These are phyloP conservation scores for Karalla daura DNA, from an alignment of 2,797 vertebrate species.

Conservation along the genomic window DNA sequence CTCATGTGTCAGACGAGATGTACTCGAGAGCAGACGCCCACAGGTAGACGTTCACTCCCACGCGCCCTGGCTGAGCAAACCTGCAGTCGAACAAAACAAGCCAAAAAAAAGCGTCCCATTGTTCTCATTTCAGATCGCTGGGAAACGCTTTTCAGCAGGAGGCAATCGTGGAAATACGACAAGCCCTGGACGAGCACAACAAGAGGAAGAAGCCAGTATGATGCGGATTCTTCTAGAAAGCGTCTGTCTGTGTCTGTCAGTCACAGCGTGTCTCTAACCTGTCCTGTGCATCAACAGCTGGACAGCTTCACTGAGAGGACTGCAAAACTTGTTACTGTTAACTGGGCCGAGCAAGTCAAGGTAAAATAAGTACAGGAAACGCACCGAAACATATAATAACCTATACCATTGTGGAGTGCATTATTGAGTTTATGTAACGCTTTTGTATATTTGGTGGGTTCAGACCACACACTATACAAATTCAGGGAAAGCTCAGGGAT, in stretches of 20 bases:
- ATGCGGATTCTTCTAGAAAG: constrained; percentile 4
- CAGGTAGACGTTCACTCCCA: constrained; percentile 74
- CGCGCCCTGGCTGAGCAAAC: constrained; percentile 13
- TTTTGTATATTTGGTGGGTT: constrained; percentile 8
- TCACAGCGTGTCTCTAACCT: constrained; percentile 1
- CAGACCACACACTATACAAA: not conserved
- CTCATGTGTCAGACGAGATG: constrained; percentile 89
- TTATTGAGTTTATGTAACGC: not conserved
- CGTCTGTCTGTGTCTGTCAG: not conserved
- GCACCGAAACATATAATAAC: not conserved
- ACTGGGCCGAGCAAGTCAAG: constrained; percentile 90
- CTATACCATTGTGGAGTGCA: not conserved
- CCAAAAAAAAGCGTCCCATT: too few relatives aligned
- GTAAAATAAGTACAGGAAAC: constrained; percentile 60
- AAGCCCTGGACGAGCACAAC: constrained; percentile 84
- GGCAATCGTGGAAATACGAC: constrained; percentile 84
- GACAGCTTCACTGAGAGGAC: constrained; percentile 86
- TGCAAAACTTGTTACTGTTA: constrained; percentile 84
- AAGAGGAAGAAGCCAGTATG: constrained; percentile 89
- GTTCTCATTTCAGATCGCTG: constrained; percentile 81
- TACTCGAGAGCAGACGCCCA: constrained; percentile 89
- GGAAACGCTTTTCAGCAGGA: constrained; percentile 89
- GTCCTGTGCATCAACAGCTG: constrained; percentile 71
- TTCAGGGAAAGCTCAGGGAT: not conserved
- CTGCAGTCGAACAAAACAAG: constrained; percentile 3